phyloP scores from a whole-genome alignment of 2,113 vertebrate genomes.

The Struthidea cinerea region DNA sequence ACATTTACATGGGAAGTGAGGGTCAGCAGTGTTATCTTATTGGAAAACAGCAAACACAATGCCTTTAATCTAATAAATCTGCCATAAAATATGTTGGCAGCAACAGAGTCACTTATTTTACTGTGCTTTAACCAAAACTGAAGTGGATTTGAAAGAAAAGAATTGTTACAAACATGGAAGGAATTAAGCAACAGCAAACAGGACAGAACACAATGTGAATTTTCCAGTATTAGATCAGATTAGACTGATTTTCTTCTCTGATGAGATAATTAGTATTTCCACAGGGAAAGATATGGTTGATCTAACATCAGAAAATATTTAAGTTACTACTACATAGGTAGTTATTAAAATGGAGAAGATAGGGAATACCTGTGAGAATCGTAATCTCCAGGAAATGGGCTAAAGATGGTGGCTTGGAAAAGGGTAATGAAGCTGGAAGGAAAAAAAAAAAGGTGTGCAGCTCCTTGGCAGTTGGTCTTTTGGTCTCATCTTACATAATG shows the following conservation, averaged over 20 bases:
- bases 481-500: not conserved
- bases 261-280: not conserved
- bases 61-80: not conserved
- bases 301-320: not conserved
- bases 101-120: not conserved
- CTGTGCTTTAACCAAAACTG: not conserved
- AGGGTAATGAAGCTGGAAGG: not conserved
- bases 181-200: not conserved
- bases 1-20: not conserved
- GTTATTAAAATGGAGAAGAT: not conserved
- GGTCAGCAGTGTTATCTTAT: not conserved
- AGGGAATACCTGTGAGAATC: not conserved
- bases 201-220: not conserved
- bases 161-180: not conserved
- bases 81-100: not conserved
- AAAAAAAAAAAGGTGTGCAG: not conserved
- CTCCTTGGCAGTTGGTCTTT: not conserved
- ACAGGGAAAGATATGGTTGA: not conserved
- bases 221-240: not conserved
- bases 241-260: not conserved
- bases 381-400: not conserved
- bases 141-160: not conserved
- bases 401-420: not conserved
- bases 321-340: not conserved
- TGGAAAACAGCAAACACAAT: not conserved